Percentiles rank a stretch among this genome's conserved stretches.
These are phyloP conservation scores for Phoxinus phoxinus DNA, from an alignment of 2,113 vertebrate species.

Conservation along the genomic window DNA sequence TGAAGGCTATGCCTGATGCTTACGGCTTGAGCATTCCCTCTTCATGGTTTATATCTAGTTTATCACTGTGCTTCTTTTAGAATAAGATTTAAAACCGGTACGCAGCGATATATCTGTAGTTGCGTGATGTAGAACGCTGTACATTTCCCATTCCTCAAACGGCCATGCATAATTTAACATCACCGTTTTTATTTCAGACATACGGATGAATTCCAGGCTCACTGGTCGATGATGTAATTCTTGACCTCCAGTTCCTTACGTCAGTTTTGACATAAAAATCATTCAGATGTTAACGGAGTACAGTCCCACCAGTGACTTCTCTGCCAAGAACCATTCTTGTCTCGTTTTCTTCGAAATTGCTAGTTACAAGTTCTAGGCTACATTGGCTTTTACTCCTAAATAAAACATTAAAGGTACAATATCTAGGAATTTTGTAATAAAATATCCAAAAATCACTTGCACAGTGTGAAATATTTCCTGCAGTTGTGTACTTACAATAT, in stretches of 20 bases:
- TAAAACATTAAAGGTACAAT: too few relatives aligned
- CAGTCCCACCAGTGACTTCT: neutral
- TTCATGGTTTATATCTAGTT: neutral
- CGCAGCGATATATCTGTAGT: neutral
- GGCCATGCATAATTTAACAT: neutral
- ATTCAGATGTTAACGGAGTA: neutral
- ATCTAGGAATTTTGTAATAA: too few relatives aligned
- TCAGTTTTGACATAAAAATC: slow-evolving; percentile 23
- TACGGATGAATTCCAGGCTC: neutral
- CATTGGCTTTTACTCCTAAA: neutral
- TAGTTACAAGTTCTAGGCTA: neutral
- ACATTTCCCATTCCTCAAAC: neutral
- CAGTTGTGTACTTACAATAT: too few relatives aligned
- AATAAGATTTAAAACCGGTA: neutral
- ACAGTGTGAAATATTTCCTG: too few relatives aligned
- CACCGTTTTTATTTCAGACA: neutral
- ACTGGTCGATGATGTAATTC: slow-evolving; percentile 1
- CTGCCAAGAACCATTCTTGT: neutral
- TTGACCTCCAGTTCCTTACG: neutral
- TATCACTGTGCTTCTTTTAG: neutral
- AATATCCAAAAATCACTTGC: too few relatives aligned
- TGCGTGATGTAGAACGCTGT: neutral
- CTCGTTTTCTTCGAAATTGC: neutral
- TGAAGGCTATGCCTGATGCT: slow-evolving; percentile 3
- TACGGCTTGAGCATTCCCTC: neutral